These are phyloP conservation scores for Xiphydria camelus DNA, from an alignment of 2,888 invertebrate genomes.

Conservation along the genomic window DNA sequence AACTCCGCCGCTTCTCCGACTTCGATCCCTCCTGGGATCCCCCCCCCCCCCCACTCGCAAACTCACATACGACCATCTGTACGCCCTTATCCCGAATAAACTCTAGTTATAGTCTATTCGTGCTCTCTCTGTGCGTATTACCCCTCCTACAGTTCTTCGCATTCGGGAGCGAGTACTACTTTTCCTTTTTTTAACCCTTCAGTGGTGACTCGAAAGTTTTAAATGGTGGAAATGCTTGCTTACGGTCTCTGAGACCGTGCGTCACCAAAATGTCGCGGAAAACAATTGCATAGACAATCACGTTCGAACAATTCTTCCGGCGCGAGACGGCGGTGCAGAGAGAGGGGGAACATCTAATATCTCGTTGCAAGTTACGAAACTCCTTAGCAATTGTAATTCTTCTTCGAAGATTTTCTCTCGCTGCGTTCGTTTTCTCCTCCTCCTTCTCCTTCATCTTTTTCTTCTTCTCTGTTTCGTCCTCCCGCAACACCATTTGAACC, in stretches of 20 bases:
- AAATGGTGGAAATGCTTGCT: too few species aligned
- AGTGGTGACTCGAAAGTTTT: too few species aligned
- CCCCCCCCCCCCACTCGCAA: background rate
- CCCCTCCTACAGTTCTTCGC: too few species aligned
- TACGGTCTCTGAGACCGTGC: too few species aligned
- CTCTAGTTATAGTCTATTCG: too few species aligned
- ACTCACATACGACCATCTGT: background rate
- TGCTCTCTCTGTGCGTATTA: too few species aligned
- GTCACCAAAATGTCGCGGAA: constrained; percentile 35
- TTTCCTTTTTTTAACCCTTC: constrained; percentile 39
- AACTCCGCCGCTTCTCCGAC: too few species aligned
- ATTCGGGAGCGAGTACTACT: too few species aligned
- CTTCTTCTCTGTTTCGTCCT: background rate
- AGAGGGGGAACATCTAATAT: constrained; percentile 36
- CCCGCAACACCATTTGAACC: background rate
- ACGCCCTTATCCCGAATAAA: too few species aligned
- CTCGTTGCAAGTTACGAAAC: constrained; percentile 37
- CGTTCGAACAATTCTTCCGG: constrained; percentile 28
- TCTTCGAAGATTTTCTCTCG: constrained; percentile 19
- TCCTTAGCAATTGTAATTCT: constrained; percentile 44
- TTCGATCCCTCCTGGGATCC: too few species aligned
- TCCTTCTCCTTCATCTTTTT: background rate
- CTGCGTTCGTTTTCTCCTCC: background rate
- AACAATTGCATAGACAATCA: constrained; percentile 15
- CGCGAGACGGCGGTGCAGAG: constrained; percentile 19